Evolutionary conservation across 2,113 vertebrate genomes (phyloP).

Genomic region (Caranx melampygus): DNA sequence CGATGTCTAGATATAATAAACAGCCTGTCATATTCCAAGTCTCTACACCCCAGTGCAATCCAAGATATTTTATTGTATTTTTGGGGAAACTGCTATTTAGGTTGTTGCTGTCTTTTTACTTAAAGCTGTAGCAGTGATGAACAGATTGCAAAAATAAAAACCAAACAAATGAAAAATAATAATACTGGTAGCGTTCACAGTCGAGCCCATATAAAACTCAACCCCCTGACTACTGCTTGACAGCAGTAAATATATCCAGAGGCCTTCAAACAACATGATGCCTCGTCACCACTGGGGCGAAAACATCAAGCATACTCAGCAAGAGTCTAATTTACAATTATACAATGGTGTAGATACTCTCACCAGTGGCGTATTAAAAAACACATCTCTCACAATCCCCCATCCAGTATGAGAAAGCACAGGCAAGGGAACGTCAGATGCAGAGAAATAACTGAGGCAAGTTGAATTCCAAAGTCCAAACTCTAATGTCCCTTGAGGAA

Average conservation of each 20-base stretch:
- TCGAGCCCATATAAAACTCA: slow-evolving; percentile 5
- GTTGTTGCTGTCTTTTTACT: not conserved
- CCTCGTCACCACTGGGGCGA: slow-evolving; percentile 12
- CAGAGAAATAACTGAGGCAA: slow-evolving; percentile 31
- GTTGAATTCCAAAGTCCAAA: slow-evolving; percentile 41
- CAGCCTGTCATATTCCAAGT: no score
- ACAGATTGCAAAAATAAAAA: not conserved
- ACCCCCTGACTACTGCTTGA: not conserved
- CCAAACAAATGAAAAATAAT: not conserved
- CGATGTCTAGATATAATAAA: no score
- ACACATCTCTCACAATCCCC: slow-evolving; percentile 12
- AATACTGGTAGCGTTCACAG: not conserved
- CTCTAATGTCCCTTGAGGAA: not conserved
- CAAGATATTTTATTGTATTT: no score
- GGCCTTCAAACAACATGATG: slow-evolving; percentile 23
- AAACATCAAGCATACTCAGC: slow-evolving; percentile 10
- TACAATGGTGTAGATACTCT: not conserved
- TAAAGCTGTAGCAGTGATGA: not conserved
- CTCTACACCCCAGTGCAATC: no score
- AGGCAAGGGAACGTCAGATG: slow-evolving; percentile 20
- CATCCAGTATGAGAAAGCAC: slow-evolving; percentile 27
- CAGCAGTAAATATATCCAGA: slow-evolving; percentile 29
- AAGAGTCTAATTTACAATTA: slow-evolving; percentile 47
- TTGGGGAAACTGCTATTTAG: no score
- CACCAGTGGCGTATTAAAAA: slow-evolving; percentile 5